Evolutionary conservation across 2,888 invertebrate genomes (phyloP).

Genomic region (Pteria penguin): DNA sequence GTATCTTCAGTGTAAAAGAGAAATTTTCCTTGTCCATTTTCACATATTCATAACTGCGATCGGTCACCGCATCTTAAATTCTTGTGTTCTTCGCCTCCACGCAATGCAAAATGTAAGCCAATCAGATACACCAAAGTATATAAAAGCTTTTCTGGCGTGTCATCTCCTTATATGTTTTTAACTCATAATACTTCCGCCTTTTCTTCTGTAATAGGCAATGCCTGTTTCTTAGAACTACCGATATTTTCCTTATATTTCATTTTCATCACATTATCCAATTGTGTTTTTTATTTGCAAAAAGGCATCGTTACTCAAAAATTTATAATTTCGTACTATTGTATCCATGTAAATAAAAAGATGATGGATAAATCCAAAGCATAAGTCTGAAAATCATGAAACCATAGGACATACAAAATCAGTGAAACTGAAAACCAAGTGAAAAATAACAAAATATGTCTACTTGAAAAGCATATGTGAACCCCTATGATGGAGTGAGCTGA

Average conservation of each 20-base stretch:
- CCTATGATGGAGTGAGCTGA: no score
- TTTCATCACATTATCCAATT: not conserved
- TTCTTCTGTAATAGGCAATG: not conserved
- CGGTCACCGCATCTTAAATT: not conserved
- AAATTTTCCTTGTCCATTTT: not conserved
- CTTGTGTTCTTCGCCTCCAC: not conserved
- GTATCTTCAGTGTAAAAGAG: conserved; percentile 20
- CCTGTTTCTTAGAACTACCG: not conserved
- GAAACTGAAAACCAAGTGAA: no score
- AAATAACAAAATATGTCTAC: no score
- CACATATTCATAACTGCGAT: not conserved
- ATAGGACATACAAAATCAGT: no score
- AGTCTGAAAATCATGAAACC: no score
- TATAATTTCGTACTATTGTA: not conserved
- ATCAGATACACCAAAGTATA: not conserved
- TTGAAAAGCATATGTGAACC: no score
- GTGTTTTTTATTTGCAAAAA: not conserved
- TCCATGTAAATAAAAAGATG: no score
- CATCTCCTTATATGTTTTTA: not conserved
- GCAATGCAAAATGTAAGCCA: not conserved
- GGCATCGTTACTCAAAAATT: not conserved
- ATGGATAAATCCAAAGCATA: no score
- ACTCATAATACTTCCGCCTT: not conserved
- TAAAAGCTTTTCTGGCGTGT: not conserved
- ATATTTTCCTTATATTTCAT: not conserved